A percentile compares a stretch with the other conserved stretches of the same genome.
Evolutionary conservation across 1,140 invertebrate genomes (phyloP).

Genomic region (Whitmania pigra): DNA sequence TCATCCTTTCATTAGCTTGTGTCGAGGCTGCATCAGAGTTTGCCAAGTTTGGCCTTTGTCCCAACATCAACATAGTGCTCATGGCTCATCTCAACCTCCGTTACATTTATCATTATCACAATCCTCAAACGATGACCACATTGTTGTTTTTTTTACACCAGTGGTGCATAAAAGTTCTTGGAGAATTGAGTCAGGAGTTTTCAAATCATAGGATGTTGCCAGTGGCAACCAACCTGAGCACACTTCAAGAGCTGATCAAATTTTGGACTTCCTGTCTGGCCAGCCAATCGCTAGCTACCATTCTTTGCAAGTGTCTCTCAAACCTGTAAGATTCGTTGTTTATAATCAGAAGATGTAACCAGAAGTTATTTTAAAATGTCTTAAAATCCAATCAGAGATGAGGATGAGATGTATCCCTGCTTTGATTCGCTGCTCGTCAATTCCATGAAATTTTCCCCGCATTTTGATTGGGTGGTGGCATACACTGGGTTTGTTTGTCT

Average conservation of each 20-base stretch:
- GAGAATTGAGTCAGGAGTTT: conserved; percentile 6
- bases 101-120: too few relatives aligned
- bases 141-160: background rate
- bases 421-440: conserved; percentile 4
- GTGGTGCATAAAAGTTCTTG: background rate
- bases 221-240: background rate
- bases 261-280: background rate
- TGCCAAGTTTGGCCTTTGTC: too few relatives aligned
- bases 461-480: conserved; percentile 11
- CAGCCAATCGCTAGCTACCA: background rate
- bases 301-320: background rate
- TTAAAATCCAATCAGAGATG: background rate
- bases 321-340: background rate
- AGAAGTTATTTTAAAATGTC: too few relatives aligned
- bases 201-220: background rate
- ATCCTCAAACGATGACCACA: too few relatives aligned
- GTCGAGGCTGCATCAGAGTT: too few relatives aligned
- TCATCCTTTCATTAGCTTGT: too few relatives aligned
- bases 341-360: too few relatives aligned
- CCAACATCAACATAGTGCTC: too few relatives aligned
- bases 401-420: background rate
- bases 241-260: background rate
- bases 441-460: conserved; percentile 7
- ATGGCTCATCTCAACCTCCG: too few relatives aligned
- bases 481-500: background rate